These are phyloP conservation scores for Limanda limanda DNA, from an alignment of 2,113 vertebrate genomes.

Conservation along the genomic window DNA sequence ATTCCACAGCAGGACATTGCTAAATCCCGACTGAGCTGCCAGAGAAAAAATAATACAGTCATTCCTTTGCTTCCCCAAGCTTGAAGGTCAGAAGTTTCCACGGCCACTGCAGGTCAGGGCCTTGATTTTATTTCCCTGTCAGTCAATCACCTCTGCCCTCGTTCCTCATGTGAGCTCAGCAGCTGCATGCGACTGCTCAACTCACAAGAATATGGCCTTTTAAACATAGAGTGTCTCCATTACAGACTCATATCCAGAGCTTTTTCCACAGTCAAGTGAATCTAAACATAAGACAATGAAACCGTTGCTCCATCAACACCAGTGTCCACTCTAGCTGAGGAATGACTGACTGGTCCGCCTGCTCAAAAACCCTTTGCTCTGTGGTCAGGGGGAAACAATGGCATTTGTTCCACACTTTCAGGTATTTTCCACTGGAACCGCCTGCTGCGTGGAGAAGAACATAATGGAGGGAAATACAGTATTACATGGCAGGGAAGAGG, in stretches of 20 bases:
- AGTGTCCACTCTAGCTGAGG: conserved; percentile 13
- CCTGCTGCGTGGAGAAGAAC: conserved; percentile 46
- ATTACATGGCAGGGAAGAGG: conserved; percentile 63
- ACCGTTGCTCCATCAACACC: conserved; percentile 13
- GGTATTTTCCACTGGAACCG: conserved; percentile 69
- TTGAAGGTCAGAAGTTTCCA: conserved; percentile 57
- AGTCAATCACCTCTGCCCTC: conserved; percentile 64
- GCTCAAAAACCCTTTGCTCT: conserved; percentile 28
- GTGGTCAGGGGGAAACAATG: conserved; percentile 61
- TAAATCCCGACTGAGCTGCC: conserved; percentile 31
- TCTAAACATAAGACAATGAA: conserved; percentile 28
- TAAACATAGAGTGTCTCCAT: neutral
- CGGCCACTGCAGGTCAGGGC: conserved; percentile 15
- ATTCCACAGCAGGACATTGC: conserved; percentile 54
- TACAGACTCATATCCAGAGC: neutral
- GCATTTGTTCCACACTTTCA: conserved; percentile 71
- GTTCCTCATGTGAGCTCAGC: conserved; percentile 48
- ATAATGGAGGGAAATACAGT: conserved; percentile 76
- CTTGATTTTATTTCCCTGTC: conserved; percentile 52
- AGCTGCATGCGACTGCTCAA: conserved; percentile 45
- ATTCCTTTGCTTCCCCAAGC: conserved; percentile 17
- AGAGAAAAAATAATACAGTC: neutral
- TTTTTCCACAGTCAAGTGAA: neutral
- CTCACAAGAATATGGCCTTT: neutral
- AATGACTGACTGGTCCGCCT: conserved; percentile 11